Evolutionary conservation across 2,888 invertebrate genomes (phyloP), one percentile per base, ranked within the genome.

Genomic region (Meloe dianella): DNA sequence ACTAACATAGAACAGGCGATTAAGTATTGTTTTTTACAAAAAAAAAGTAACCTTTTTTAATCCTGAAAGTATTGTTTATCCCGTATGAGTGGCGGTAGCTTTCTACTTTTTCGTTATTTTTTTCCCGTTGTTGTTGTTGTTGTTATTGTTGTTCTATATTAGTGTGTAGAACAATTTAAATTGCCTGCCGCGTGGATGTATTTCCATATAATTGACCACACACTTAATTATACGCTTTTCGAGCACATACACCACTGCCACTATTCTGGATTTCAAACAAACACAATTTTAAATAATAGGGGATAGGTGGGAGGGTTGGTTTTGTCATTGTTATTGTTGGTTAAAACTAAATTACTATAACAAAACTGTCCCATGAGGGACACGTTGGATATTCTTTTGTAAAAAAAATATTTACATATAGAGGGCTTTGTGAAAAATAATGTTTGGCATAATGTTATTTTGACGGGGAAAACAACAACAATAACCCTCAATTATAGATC

Each of bases 161-260:
- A 54, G 54, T 54, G 24, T 54, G 54, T 24, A 12, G 54, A 14
- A 54, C 54, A 54, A 24, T 54, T 54, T 54, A 54, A 54, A 54
- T 54, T 54, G 54, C 54, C 54, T 54, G 24, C 54, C 54, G 54
- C 24, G 54, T 24, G 24, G 54, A 54, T 54, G 14, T 54, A 54
- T 54, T 54, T 54, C 24, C 54, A 54, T 54, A 54, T 54, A 54
- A 54, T 54, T 54, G 54, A 54, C 54, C 54, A 54, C 54, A 54
- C 54, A 54, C 54, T 54, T 54, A 54, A 54, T 54, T 54, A 54
- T 54, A 54, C 54, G 54, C 54, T 54, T 54, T 54, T 54, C 54
- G 54, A 54, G 54, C 54, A 54, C 54, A 54, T 22, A 54, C 54
- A 47, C 47, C 47, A 17, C 47, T 47, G 47, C 47, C 24, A 54